Percentiles rank a stretch among this genome's conserved stretches.
These are phyloP conservation scores for Paradisaea rubra DNA, from an alignment of 2,113 vertebrate genomes.

Conservation along the genomic window DNA sequence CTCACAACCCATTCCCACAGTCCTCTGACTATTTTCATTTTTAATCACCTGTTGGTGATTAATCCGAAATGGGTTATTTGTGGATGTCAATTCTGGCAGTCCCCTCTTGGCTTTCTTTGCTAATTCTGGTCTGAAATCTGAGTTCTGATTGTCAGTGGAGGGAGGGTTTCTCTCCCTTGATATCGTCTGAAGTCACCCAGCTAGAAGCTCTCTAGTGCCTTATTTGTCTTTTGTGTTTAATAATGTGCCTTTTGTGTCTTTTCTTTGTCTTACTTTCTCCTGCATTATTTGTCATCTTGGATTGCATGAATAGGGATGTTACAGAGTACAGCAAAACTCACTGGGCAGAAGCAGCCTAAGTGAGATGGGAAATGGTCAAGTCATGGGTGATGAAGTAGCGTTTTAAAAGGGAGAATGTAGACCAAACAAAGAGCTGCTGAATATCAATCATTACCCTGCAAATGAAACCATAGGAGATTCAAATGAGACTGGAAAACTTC, in stretches of 20 bases:
- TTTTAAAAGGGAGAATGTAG: not conserved
- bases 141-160: not conserved
- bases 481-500: not conserved
- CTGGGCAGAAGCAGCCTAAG: not conserved
- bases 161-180: fast-evolving
- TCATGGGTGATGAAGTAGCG: not conserved
- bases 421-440: not conserved
- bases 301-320: not conserved
- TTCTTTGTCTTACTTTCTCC: not conserved
- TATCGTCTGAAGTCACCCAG: not conserved
- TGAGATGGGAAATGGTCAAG: not conserved
- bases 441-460: not conserved
- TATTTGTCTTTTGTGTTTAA: not conserved
- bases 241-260: not conserved
- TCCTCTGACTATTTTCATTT: not conserved
- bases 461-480: not conserved
- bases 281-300: not conserved
- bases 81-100: not conserved
- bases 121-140: not conserved
- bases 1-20: not conserved
- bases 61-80: not conserved
- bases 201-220: not conserved
- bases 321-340: not conserved
- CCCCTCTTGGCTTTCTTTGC: not conserved
- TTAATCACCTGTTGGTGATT: not conserved